Base-by-base conservation (phyloP, 2,113 vertebrate genomes). In the Ascaphus truei region DNA sequence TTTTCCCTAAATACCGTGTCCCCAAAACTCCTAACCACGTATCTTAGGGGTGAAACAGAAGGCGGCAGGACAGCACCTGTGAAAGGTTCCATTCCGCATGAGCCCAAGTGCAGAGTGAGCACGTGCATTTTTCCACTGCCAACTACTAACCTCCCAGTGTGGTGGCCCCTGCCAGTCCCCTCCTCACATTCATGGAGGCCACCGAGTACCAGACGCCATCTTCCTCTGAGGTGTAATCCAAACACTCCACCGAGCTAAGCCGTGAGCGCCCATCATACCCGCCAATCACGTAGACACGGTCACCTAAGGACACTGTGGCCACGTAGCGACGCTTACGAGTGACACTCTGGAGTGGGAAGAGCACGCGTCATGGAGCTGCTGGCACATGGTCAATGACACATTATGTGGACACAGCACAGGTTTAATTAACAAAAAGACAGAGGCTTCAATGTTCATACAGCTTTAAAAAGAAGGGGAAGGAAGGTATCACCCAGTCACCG, bases 151-250 rank as follows among this genome's bases (percentile, higher is more conserved):
- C 97, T 90, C 96, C 97, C 0, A 98, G 88, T 1, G 95, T 97
- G 0, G 97, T 99, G 60, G 97, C 97, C 56, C 97, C 96, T 0
- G 97, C 96, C 9, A 99, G 89, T 37, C 97, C 97, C 3, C 96
- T 84, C 0, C 97, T 91, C 5, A 99, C 97, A 0, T 98, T 99
- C 97, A 99, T 99, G 0, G 96, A 96, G 37, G 97, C 97, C 25
- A 98, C 96, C 0, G 96, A 98, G 74, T 99, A 99, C 97, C 97
- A 99, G 65, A 99, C 95, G 0, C 96, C 96, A 3, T 99, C 97
- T 81, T 99, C 96, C 1, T 99, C 97, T 0, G 95, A 91, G 0
- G 96, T 96, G 74, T 97, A 99, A 77, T 98, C 96, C 76, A 99
- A 81, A 76, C 96, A 98, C 76, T 98, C 97, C 67, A 99, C 97